Conservation (phyloP, 2,797 vertebrate species). For the Pygocentrus nattereri region DNA sequence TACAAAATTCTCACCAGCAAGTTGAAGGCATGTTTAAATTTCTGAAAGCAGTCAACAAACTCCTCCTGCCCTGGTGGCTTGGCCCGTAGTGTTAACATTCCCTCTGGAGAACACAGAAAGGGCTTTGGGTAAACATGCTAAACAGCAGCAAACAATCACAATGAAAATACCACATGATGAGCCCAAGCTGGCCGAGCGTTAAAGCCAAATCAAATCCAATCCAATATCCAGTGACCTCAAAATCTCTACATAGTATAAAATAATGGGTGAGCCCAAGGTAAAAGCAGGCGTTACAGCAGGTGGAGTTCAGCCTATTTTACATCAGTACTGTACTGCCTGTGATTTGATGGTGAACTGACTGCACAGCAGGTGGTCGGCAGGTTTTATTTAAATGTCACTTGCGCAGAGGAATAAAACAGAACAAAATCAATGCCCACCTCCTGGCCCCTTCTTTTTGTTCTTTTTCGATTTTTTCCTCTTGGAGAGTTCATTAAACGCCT, state of each 20-base stretch:
- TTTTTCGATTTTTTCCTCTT: slow-evolving; percentile 92
- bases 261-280: neutral
- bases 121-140: neutral
- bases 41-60: slow-evolving; percentile 95
- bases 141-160: neutral
- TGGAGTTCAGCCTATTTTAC: neutral
- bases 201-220: neutral
- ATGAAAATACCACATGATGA: neutral
- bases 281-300: neutral
- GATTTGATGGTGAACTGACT: neutral
- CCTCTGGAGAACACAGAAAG: slow-evolving; percentile 80
- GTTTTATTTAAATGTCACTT: neutral
- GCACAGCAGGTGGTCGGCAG: neutral
- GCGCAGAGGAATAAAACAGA: neutral
- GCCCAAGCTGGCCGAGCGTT: neutral
- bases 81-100: slow-evolving; percentile 92
- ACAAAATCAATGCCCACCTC: slow-evolving; percentile 78
- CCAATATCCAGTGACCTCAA: neutral
- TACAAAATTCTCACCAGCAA: slow-evolving; percentile 84
- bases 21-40: slow-evolving; percentile 97
- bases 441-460: slow-evolving; percentile 89
- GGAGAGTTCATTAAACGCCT: slow-evolving; percentile 89
- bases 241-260: neutral
- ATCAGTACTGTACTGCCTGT: neutral
- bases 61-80: slow-evolving; percentile 90